A percentile compares a stretch with the other conserved stretches of the same genome.
phyloP scores from a whole-genome alignment of 2,888 invertebrate genomes.

The Lycocerus yunnanus region DNA sequence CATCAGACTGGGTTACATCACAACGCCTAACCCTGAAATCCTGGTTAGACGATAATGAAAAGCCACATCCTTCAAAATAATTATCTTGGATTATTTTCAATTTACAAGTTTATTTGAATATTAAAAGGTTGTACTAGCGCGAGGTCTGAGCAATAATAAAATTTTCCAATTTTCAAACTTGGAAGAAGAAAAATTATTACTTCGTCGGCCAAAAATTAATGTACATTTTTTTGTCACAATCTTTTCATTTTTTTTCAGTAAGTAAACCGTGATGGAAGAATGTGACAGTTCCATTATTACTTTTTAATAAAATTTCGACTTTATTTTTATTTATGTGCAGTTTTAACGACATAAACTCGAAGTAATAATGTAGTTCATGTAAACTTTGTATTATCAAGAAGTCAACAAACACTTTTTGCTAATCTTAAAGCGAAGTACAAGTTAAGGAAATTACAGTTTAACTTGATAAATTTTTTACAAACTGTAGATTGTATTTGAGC shows the following conservation, averaged over 20 bases:
- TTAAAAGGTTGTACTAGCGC: not conserved
- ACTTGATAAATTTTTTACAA: not conserved
- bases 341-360: not conserved
- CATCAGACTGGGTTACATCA: not conserved
- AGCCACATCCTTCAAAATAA: not conserved
- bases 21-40: not conserved
- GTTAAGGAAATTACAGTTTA: not conserved
- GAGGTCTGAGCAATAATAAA: not conserved
- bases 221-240: not conserved
- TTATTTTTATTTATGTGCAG: not conserved
- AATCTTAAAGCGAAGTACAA: not conserved
- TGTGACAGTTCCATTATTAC: not conserved
- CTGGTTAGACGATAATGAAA: not conserved
- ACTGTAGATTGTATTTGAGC: not conserved
- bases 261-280: not conserved
- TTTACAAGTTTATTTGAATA: not conserved
- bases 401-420: not conserved
- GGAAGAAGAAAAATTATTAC: not conserved
- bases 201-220: not conserved
- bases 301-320: not conserved
- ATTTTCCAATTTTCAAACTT: not conserved
- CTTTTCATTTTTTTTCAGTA: not conserved
- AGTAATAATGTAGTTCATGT: not conserved
- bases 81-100: not conserved
- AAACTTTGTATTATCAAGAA: not conserved